Evolutionary conservation across 92 coral and sea anemone genomes (phyloP), one percentile per base, ranked within the genome.

Genomic region (Blastomussa wellsi): DNA sequence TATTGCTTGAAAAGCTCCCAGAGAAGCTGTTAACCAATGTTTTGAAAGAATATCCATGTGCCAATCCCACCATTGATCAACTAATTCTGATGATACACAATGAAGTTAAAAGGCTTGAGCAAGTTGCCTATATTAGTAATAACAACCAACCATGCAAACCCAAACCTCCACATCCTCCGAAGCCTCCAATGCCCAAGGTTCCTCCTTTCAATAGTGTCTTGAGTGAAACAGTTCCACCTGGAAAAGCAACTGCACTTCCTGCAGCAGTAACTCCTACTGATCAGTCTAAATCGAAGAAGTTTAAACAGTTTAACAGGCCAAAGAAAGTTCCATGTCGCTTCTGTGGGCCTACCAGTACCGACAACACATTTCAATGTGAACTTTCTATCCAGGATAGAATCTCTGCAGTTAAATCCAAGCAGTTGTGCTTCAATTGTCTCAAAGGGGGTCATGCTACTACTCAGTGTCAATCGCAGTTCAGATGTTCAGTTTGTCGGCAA

Each of bases 291-390:
- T 15, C 60, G 24, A 87, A 87, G 87, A 87, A 81, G 47, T 74
- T 71, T 22, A 87, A 81, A 74, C 90, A 62, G 72, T 86, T 86
- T 73, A 87, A 87, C 42, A 57, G 74, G 41, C 87, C 82, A 26
- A 87, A 64, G 66, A 82, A 81, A 74, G 64, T 82, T 74, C 48
- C 90, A 59, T 82, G 90, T 87, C 32, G 74, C 60, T 87, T 87
- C 78, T 82, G 87, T 82, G 83, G 90, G 79, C 29, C 57, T 71
- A 31, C 48, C 37, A 65, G 39, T 67, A 67, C 72, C 32, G 87
- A 82, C 71, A 87, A 74, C 72, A 82, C 90, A 62, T 87, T 87
- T 75, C 90, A 87, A 55, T 82, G 87, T 75, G 90, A 87, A 84
- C 87, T 81, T 31, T 62, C 87, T 38, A 42, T 82, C 51, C 24